phyloP scores from a whole-genome alignment of 1,140 invertebrate species.

The Drosophila serrata region DNA sequence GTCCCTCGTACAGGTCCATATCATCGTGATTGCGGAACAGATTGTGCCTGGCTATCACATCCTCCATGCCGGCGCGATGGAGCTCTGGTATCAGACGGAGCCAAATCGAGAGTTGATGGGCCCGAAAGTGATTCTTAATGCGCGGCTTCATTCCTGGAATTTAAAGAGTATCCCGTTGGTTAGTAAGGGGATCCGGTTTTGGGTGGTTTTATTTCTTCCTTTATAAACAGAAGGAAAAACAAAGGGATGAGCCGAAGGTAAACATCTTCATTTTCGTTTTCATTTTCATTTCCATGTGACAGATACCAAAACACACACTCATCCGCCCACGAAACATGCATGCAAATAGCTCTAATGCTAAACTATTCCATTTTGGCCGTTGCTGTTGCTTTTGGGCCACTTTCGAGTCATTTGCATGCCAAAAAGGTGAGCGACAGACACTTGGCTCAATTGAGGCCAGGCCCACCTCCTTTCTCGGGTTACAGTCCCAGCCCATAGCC shows the following conservation, averaged over 20 bases:
- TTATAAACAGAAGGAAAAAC: not conserved
- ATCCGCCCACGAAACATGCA: conserved; percentile 48
- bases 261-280: conserved; percentile 65
- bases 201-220: not conserved
- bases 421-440: conserved; percentile 66
- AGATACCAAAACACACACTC: conserved; percentile 45
- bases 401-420: conserved; percentile 68
- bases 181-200: conserved; percentile 21
- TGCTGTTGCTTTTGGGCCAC: conserved; percentile 42
- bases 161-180: conserved; percentile 43
- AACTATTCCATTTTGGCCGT: conserved; percentile 60
- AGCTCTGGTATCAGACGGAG: conserved; percentile 96
- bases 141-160: conserved; percentile 93
- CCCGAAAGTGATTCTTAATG: conserved; percentile 97
- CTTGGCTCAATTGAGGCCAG: conserved; percentile 60
- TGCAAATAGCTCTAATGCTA: conserved; percentile 61
- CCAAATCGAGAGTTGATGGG: conserved; percentile 97
- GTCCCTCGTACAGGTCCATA: conserved; percentile 92
- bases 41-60: conserved; percentile 93
- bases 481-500: not conserved
- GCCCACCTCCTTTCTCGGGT: conserved; percentile 12
- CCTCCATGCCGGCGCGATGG: conserved; percentile 95
- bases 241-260: conserved; percentile 43
- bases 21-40: conserved; percentile 93
- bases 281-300: conserved; percentile 55